phyloP scores from a whole-genome alignment of 2,113 vertebrate genomes.

The Ivindomyrus marchei region DNA sequence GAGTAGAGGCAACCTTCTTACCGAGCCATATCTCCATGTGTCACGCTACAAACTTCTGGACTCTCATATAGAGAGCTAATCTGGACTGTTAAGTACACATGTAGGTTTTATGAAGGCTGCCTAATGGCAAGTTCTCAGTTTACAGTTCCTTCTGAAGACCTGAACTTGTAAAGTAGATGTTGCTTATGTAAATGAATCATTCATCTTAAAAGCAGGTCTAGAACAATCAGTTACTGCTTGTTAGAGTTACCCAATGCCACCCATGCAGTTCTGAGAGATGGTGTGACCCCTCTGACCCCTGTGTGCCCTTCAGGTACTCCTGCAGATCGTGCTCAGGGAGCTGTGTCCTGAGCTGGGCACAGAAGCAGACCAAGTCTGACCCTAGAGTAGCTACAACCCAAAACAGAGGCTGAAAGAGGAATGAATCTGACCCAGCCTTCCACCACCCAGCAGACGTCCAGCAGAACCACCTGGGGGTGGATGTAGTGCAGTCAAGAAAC shows the following conservation, averaged over 20 bases:
- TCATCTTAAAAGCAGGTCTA: background rate
- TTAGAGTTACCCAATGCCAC: background rate
- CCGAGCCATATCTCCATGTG: background rate
- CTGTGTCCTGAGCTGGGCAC: slow-evolving; percentile 82
- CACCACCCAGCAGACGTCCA: background rate
- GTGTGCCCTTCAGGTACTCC: slow-evolving; percentile 65
- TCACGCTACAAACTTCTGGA: background rate
- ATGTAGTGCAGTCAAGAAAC: background rate
- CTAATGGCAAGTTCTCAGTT: background rate
- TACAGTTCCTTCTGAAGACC: background rate
- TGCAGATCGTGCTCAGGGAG: slow-evolving; percentile 89
- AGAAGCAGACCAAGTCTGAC: slow-evolving; percentile 70
- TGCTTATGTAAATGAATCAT: background rate
- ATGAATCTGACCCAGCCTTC: background rate
- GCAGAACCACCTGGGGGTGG: background rate
- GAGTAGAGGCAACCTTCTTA: slow-evolving; percentile 46
- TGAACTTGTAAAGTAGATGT: background rate
- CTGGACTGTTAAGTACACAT: background rate
- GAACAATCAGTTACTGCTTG: background rate
- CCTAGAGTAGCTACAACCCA: background rate
- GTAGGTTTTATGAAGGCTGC: background rate
- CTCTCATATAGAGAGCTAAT: background rate
- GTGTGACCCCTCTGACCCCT: background rate
- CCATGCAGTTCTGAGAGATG: background rate
- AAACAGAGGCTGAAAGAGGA: background rate